Conservation (phyloP, 2,113 vertebrate species). For the Herpailurus yagouaroundi region DNA sequence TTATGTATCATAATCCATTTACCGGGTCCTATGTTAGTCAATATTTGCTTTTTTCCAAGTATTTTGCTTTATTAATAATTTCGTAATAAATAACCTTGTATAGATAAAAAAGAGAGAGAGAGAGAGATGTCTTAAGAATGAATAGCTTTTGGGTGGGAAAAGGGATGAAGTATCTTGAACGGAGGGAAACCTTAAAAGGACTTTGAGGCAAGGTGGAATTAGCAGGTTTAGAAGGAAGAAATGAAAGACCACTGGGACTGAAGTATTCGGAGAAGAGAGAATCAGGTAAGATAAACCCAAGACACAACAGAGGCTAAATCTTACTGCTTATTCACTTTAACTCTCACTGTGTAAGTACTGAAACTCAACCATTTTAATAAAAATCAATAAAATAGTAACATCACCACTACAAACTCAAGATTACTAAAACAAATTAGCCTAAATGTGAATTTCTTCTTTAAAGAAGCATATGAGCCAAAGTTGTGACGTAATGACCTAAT, state of each 20-base stretch:
- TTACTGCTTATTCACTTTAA: background rate
- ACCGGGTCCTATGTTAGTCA: too few relatives aligned
- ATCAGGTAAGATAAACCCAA: background rate
- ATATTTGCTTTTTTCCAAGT: too few relatives aligned
- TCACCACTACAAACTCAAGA: background rate
- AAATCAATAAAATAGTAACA: background rate
- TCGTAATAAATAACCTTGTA: too few relatives aligned
- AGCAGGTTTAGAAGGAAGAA: background rate
- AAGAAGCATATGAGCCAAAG: background rate
- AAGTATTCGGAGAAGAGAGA: background rate
- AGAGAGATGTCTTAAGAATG: background rate
- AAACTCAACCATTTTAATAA: background rate
- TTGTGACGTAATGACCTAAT: background rate
- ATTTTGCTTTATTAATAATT: too few relatives aligned
- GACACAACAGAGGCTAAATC: background rate
- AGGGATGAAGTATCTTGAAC: background rate
- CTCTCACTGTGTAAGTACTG: background rate
- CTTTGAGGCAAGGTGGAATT: background rate
- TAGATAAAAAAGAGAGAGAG: too few relatives aligned
- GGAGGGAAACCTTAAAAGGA: background rate
- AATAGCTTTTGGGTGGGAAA: background rate
- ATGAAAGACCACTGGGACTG: background rate
- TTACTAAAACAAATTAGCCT: background rate
- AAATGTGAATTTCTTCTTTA: background rate
- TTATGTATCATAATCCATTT: too few relatives aligned